Conservation (phyloP, 2,113 vertebrate genomes). For the Phrynosoma blainvillii region DNA sequence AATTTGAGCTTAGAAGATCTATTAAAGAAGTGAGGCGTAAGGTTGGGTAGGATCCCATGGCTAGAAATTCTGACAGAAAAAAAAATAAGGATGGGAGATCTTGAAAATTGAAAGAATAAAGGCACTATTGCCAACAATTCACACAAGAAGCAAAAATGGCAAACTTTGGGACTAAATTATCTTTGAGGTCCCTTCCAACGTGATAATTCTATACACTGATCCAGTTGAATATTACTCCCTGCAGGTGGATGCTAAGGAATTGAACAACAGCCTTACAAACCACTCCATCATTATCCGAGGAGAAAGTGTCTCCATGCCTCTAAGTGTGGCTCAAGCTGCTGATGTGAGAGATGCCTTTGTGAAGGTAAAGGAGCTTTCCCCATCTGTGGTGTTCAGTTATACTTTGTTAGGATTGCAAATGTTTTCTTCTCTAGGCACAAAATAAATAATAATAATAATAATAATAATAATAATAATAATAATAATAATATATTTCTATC, state of each 20-base stretch:
- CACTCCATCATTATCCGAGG: slow-evolving; percentile 86
- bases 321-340: slow-evolving; percentile 84
- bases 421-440: slow-evolving; percentile 7
- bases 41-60: not conserved
- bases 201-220: slow-evolving; percentile 37
- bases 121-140: not conserved
- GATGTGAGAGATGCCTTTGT: slow-evolving; percentile 91
- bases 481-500: no score
- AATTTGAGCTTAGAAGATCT: no score
- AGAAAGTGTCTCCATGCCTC: slow-evolving; percentile 85
- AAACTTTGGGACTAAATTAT: not conserved
- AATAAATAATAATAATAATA: not conserved
- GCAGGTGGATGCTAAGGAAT: slow-evolving; percentile 83
- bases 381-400: not conserved
- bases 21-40: not conserved
- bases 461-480: no score
- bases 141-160: not conserved
- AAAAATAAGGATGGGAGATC: not conserved
- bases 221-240: slow-evolving; percentile 31
- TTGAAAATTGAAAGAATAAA: not conserved
- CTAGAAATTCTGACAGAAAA: not conserved
- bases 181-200: not conserved
- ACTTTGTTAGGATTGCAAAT: not conserved
- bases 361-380: slow-evolving; percentile 80
- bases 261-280: slow-evolving; percentile 84